phyloP scores from a whole-genome alignment of 2,797 vertebrate genomes.

The Brachyalestes nurse region DNA sequence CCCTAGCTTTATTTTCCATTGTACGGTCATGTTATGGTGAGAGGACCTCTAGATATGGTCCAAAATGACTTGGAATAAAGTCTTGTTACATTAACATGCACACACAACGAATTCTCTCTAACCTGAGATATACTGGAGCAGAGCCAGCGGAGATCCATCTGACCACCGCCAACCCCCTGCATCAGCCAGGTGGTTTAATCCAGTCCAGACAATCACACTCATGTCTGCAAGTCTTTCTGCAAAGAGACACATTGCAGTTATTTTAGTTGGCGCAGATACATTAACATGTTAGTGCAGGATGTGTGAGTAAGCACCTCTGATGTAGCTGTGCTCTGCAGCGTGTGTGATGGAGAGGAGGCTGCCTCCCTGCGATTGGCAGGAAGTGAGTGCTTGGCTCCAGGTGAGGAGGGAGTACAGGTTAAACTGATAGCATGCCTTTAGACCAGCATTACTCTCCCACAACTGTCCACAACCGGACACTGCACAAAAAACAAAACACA shows the following conservation, averaged over 20 bases:
- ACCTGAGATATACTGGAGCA: conserved; percentile 87
- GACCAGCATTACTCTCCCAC: conserved; percentile 84
- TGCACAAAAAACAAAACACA: conserved; percentile 50
- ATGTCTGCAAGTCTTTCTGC: conserved; percentile 82
- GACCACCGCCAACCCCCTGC: conserved; percentile 92
- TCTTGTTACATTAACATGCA: no score
- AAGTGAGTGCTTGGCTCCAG: conserved; percentile 86
- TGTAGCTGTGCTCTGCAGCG: conserved; percentile 84
- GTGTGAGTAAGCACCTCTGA: conserved; percentile 74
- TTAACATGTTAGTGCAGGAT: no score
- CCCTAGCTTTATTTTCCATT: no score
- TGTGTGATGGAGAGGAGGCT: conserved; percentile 86
- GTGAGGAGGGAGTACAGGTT: conserved; percentile 86
- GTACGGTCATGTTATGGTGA: no score
- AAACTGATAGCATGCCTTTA: conserved; percentile 89
- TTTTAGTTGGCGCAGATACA: not conserved
- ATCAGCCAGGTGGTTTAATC: conserved; percentile 86
- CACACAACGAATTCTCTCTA: not conserved
- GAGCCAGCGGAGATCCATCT: conserved; percentile 82
- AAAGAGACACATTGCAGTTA: conserved; percentile 23
- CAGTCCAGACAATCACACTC: conserved; percentile 85
- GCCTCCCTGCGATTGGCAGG: conserved; percentile 89
- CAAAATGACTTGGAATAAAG: no score
- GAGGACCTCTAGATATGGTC: no score
- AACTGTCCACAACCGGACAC: conserved; percentile 79